Conservation (phyloP, 2,888 invertebrate species). For the Caenorhabditis imperialis region DNA sequence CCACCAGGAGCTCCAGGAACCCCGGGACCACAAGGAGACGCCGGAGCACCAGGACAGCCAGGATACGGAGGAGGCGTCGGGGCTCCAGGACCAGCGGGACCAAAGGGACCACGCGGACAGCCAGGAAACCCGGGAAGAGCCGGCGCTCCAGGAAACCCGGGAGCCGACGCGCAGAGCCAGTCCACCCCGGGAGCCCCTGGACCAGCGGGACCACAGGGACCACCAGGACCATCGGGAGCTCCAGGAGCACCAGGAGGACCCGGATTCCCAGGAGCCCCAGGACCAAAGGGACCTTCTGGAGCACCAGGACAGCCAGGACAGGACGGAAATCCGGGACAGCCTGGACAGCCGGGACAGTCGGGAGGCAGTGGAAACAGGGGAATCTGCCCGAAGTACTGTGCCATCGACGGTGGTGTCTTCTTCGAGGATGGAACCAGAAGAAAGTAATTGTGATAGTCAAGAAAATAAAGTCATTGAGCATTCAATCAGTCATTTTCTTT, state of each 20-base stretch:
- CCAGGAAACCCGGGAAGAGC: constrained; percentile 65
- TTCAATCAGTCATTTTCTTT: too few species aligned
- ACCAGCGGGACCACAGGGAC: constrained; percentile 55
- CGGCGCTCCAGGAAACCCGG: constrained; percentile 56
- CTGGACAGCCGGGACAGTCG: constrained; percentile 61
- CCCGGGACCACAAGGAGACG: constrained; percentile 59
- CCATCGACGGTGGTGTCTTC: constrained; percentile 75
- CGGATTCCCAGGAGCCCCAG: constrained; percentile 61
- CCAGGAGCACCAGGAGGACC: constrained; percentile 60
- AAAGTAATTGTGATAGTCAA: constrained; percentile 26
- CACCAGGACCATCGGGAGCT: constrained; percentile 59
- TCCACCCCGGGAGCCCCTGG: constrained; percentile 60
- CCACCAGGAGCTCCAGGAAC: constrained; percentile 66
- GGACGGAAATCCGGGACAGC: constrained; percentile 61
- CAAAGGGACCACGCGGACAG: constrained; percentile 66
- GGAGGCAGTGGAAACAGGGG: constrained; percentile 69
- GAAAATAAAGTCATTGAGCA: constrained; percentile 14
- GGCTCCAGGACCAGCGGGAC: constrained; percentile 59
- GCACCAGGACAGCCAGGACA: constrained; percentile 62
- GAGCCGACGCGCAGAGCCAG: constrained; percentile 43
- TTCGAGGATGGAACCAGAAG: constrained; percentile 74
- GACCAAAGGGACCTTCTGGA: constrained; percentile 64
- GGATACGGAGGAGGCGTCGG: constrained; percentile 59
- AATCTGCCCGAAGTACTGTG: constrained; percentile 75
- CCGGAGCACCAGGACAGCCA: constrained; percentile 61